Evolutionary conservation across 2,797 vertebrate genomes (phyloP), one percentile per base, ranked within the genome.

Genomic region (Fringilla coelebs): DNA sequence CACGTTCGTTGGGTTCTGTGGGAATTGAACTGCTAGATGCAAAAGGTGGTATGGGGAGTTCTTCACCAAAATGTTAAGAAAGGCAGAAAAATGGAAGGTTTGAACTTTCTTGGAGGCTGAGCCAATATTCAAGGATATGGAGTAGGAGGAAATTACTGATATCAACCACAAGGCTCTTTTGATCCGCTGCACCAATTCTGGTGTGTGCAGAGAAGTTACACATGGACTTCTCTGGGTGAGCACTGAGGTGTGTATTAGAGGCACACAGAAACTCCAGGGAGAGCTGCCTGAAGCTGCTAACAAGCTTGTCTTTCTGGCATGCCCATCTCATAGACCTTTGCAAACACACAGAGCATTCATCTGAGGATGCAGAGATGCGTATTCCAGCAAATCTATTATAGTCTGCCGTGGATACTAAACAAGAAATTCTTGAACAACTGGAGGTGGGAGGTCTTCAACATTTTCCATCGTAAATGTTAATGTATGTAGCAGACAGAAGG

Each of bases 401-500:
- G 40, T 75, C 26, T 63, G 76, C 72, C 16, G 26, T 73, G 73
- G 70, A 94, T 91, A 38, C 55, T 89, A 63, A 91, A 72, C 93
- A 93, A 95, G 91, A 92, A 88, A 62, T 88, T 93, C 92, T 92
- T 93, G 82, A 88, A 88, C 58, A 89, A 80, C 91, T 76, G 85
- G 87, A 96, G 75, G 90, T 95, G 87, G 96, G 82, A 97, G 82
- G 73, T 55, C 85, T 75, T 85, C 76, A 88, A 4, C 36, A 66
- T 85, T 95, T 94, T 91, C 89, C 82, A 70, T 91, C 0, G 4
- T 91, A 93, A 93, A 95, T 93, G 89, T 93, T 96, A 97, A 96
- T 93, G 40, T 88, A 65, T 89, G 89, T 95, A 86, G 91, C 89
- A 95, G 82, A 96, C 94, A 97, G 70, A 93, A 88, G 70, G 29